Evolutionary conservation across 2,888 invertebrate species (phyloP).

Genomic region (Biston stratarius): DNA sequence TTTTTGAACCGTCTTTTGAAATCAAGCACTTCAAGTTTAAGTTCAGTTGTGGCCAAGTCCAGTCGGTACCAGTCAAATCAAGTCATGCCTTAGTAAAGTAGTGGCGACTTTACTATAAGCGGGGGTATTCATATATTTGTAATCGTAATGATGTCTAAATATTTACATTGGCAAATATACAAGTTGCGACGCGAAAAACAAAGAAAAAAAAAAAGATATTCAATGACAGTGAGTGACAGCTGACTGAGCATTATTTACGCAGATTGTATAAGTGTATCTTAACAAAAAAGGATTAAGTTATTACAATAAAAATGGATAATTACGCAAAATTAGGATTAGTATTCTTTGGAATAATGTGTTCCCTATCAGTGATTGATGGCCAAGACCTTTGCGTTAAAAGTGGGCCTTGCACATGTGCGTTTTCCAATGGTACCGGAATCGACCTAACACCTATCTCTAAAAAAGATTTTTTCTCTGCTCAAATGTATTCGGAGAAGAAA

Average conservation of each 20-base stretch:
- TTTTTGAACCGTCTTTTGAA: too few species aligned
- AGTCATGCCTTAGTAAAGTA: too few species aligned
- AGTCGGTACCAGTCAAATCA: too few species aligned
- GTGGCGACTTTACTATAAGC: too few species aligned
- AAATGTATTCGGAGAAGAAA: slow-evolving; percentile 54
- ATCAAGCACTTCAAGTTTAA: too few species aligned
- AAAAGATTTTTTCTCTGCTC: slow-evolving; percentile 61
- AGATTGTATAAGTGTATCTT: not conserved
- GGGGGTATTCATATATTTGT: too few species aligned
- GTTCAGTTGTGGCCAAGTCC: too few species aligned
- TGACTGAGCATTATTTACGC: slow-evolving; percentile 16
- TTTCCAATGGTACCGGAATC: slow-evolving; percentile 81
- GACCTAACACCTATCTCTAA: slow-evolving; percentile 70
- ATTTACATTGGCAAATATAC: too few species aligned
- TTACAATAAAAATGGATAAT: slow-evolving; percentile 50
- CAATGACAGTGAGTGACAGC: not conserved
- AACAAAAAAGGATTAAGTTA: not conserved
- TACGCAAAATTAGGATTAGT: slow-evolving; percentile 45
- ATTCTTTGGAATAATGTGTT: slow-evolving; percentile 50
- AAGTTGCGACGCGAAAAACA: too few species aligned
- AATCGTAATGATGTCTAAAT: too few species aligned
- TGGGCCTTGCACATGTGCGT: slow-evolving; percentile 75
- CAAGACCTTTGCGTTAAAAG: slow-evolving; percentile 68
- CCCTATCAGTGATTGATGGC: slow-evolving; percentile 48
- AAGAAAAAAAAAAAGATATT: not conserved